These are phyloP conservation scores for Hemistola chrysoprasaria DNA, from an alignment of 2,888 invertebrate species.

Conservation along the genomic window DNA sequence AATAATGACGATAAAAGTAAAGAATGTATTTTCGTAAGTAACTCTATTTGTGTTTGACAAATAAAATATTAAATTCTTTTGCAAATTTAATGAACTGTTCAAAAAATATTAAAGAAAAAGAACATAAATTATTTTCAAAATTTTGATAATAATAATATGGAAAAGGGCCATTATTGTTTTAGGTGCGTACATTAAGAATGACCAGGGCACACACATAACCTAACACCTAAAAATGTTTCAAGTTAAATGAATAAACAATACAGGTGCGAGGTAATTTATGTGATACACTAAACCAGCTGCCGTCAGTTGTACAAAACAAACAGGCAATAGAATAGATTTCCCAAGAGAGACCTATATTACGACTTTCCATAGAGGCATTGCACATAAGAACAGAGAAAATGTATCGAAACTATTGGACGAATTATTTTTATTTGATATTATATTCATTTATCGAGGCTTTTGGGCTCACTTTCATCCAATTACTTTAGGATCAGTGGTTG, in stretches of 20 bases:
- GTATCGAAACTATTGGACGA: slow-evolving; percentile 35
- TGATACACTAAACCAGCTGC: slow-evolving; percentile 49
- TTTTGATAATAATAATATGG: too few relatives aligned
- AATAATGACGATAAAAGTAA: too few relatives aligned
- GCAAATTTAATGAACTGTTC: too few relatives aligned
- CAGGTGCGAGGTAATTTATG: slow-evolving; percentile 49
- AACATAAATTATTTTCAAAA: too few relatives aligned
- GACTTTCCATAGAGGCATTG: slow-evolving; percentile 57
- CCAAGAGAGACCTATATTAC: slow-evolving; percentile 64
- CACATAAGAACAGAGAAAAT: slow-evolving; percentile 42
- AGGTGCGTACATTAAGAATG: too few relatives aligned
- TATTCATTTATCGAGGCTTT: slow-evolving; percentile 11
- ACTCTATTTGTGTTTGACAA: too few relatives aligned
- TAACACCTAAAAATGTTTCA: slow-evolving; percentile 1
- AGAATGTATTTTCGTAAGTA: too few relatives aligned
- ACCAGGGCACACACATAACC: too few relatives aligned
- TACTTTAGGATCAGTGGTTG: slow-evolving; percentile 13
- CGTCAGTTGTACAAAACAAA: slow-evolving; percentile 68
- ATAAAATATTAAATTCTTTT: too few relatives aligned
- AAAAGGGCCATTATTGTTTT: too few relatives aligned
- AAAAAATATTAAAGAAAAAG: too few relatives aligned
- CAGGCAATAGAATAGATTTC: slow-evolving; percentile 72
- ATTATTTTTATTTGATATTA: slow-evolving; percentile 28
- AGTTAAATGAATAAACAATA: slow-evolving; percentile 33
- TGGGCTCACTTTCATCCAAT: slow-evolving; percentile 16